A percentile compares a stretch with the other conserved stretches of the same genome.
These are phyloP conservation scores for Clanis bilineata DNA, from an alignment of 2,888 invertebrate species.

Conservation along the genomic window DNA sequence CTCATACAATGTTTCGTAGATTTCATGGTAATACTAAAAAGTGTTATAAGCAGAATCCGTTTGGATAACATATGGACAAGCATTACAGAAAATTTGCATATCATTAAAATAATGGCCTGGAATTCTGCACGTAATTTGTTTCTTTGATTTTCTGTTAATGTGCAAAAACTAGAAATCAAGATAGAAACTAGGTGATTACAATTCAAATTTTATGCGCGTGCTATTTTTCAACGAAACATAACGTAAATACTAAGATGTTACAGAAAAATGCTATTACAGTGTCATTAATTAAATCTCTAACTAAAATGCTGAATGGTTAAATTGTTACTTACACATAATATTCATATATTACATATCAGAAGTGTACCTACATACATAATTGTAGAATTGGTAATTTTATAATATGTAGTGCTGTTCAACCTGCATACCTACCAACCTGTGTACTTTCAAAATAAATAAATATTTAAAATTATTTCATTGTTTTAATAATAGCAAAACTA, in stretches of 20 bases:
- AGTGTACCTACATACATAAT: too few relatives aligned
- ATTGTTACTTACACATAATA: too few relatives aligned
- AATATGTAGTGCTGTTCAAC: too few relatives aligned
- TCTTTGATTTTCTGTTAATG: neutral
- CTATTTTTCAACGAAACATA: neutral
- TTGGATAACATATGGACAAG: neutral
- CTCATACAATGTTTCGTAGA: too few relatives aligned
- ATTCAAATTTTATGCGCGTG: neutral
- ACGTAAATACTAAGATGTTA: neutral
- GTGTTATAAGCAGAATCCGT: neutral
- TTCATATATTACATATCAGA: too few relatives aligned
- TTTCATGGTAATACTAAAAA: neutral
- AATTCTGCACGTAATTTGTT: neutral
- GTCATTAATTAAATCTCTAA: neutral
- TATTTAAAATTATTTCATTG: too few relatives aligned
- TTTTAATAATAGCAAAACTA: too few relatives aligned
- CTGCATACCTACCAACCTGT: too few relatives aligned
- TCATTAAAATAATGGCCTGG: neutral
- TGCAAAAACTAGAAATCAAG: slow-evolving; percentile 3
- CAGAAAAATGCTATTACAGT: neutral
- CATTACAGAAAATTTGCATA: neutral
- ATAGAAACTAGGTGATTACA: neutral
- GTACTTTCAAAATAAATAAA: too few relatives aligned
- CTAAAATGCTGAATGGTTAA: too few relatives aligned
- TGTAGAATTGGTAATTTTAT: too few relatives aligned